A percentile compares a stretch with the other conserved stretches of the same genome.
Evolutionary conservation across 2,113 vertebrate species (phyloP).

Genomic region (Trichomycterus rosablanca): DNA sequence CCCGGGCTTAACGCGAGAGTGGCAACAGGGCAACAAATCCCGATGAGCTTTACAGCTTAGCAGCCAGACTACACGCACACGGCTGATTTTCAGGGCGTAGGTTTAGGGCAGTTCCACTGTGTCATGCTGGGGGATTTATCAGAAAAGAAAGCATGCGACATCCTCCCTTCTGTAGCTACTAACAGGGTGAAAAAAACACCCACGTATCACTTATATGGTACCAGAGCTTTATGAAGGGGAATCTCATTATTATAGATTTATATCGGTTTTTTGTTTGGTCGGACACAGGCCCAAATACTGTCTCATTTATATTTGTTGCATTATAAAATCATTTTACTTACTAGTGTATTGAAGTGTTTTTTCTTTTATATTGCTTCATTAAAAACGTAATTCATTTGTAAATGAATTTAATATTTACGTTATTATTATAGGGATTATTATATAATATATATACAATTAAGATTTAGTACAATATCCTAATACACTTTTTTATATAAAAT

Average conservation of each 20-base stretch:
- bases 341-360: too few relatives aligned
- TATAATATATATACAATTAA: too few relatives aligned
- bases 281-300: not conserved
- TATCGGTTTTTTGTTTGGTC: too few relatives aligned
- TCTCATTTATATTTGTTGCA: too few relatives aligned
- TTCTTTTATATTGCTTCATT: too few relatives aligned
- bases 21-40: slow-evolving; percentile 32
- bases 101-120: slow-evolving; percentile 32
- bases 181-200: slow-evolving; percentile 13
- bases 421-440: too few relatives aligned
- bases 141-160: slow-evolving; percentile 9
- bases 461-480: too few relatives aligned
- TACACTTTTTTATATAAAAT: too few relatives aligned
- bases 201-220: slow-evolving; percentile 18
- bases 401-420: too few relatives aligned
- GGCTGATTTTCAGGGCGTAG: slow-evolving; percentile 29
- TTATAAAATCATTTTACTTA: too few relatives aligned
- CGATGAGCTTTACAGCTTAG: slow-evolving; percentile 27
- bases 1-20: slow-evolving; percentile 17
- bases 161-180: slow-evolving; percentile 1
- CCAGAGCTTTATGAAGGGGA: not conserved
- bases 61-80: slow-evolving; percentile 22
- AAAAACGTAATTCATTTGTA: too few relatives aligned
- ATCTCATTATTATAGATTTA: not conserved
- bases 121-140: slow-evolving; percentile 39